Percentiles rank a stretch among this genome's conserved stretches.
phyloP scores from a whole-genome alignment of 2,797 vertebrate genomes.

The Enteromius treurensis region DNA sequence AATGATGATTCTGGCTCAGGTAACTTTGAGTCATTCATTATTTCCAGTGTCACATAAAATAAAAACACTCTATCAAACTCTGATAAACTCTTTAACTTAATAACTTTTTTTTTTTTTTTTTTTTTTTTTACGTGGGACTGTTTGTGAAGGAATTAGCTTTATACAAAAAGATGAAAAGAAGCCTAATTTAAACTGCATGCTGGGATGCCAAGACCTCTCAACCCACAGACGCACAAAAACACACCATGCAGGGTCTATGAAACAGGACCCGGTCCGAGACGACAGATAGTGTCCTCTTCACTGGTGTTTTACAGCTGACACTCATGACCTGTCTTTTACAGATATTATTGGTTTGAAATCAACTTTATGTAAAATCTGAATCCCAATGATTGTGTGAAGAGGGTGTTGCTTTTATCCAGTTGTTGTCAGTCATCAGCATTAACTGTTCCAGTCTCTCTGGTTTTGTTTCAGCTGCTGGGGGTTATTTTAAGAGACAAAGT shows the following conservation, averaged over 20 bases:
- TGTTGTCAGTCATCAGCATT: constrained; percentile 17
- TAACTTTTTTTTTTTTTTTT: too few relatives aligned
- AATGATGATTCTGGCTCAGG: constrained; percentile 54
- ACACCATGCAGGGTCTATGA: too few relatives aligned
- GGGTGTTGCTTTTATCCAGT: not conserved
- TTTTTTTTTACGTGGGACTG: not conserved
- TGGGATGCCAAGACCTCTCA: not conserved
- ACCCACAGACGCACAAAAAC: too few relatives aligned
- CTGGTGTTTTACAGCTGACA: not conserved
- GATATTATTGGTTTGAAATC: not conserved
- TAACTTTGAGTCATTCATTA: not conserved
- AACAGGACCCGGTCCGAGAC: too few relatives aligned
- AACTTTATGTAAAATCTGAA: not conserved
- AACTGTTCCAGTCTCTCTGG: constrained; percentile 47
- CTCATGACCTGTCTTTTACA: not conserved
- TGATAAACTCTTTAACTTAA: too few relatives aligned
- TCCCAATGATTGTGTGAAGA: not conserved
- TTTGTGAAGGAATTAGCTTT: not conserved
- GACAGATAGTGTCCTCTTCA: too few relatives aligned
- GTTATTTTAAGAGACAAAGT: constrained; percentile 75
- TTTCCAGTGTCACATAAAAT: not conserved
- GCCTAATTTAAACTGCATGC: not conserved
- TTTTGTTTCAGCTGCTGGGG: constrained; percentile 71
- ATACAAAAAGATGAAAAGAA: not conserved
- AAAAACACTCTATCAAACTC: not conserved